Base-by-base conservation (phyloP, 2,888 invertebrate genomes). In the Volucella inanis region DNA sequence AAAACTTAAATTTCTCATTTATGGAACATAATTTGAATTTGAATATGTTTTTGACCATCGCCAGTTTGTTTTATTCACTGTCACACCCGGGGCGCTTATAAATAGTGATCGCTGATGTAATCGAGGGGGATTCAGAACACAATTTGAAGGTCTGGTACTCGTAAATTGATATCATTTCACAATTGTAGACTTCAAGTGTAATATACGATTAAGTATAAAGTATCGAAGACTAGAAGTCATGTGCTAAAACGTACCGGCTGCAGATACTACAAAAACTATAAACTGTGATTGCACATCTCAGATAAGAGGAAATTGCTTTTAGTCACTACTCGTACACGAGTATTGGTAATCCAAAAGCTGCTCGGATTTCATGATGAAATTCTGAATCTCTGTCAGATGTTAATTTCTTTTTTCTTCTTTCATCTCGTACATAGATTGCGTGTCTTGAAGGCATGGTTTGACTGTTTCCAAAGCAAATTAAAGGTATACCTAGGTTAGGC, bases 221-320 rank as follows among this genome's bases (percentile, higher is more conserved):
- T 49, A 10, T 67, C 15, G 62, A 38, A 15, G 62, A 62, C 72
- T 62, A 72, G 62, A 62, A 43, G 72, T 74, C 62, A 55, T 52
- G n/a, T 41, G 38, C n/a, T 55, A 22, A 55, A 31, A 14, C 15
- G 10, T 18, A 12, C 22, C 52, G 65, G 41, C 52, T 54, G 11
- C 38, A 14, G 15, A 45, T 52, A n/a, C 15, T 41, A 55, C 9
- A 14, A 31, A 55, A 14, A 43, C 8, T 8, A 10, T 47, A 4
- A 22, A 22, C 18, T 2, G 2, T 22, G 18, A 22, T 22, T 22
- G 2, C 18, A 31, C 10, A 61, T 31, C 15, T 45, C 31, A 18
- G 68, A 68, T 68, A 55, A 68, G 55, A 38, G n/a, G 38, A 57
- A 55, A n/a, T 47, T 47, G 38, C 31, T 47, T 47, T 62, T 14